Percentiles rank a stretch among this genome's conserved stretches.
These are phyloP conservation scores for Hoplostethus mediterraneus DNA, from an alignment of 2,797 vertebrate genomes.

Conservation along the genomic window DNA sequence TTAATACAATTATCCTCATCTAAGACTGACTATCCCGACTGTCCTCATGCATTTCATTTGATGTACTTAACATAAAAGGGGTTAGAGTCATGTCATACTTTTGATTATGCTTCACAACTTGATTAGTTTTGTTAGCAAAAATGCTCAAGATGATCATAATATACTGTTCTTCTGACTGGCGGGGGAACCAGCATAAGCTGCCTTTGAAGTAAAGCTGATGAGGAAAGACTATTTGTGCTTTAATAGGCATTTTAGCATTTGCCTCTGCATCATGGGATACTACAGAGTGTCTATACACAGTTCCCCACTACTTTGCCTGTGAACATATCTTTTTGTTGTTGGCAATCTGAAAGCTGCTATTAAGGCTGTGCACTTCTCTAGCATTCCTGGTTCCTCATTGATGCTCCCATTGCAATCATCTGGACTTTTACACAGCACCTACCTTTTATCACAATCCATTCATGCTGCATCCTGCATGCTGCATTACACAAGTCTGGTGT, in stretches of 20 bases:
- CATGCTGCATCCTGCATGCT: neutral
- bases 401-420: slow-evolving; percentile 2
- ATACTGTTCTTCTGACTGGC: too few species aligned
- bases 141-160: too few species aligned
- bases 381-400: neutral
- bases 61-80: slow-evolving; percentile 14
- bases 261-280: neutral
- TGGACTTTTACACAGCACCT: too few species aligned
- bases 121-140: neutral
- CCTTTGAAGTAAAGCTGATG: slow-evolving; percentile 6
- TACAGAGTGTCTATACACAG: neutral
- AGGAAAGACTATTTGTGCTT: neutral
- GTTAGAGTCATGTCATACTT: neutral
- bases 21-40: neutral
- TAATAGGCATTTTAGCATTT: slow-evolving; percentile 2
- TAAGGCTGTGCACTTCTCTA: slow-evolving; percentile 4
- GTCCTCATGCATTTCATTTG: neutral
- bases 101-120: neutral
- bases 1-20: slow-evolving; percentile 27
- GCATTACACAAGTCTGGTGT: neutral
- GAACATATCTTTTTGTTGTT: neutral
- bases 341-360: slow-evolving; percentile 9
- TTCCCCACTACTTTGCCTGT: neutral
- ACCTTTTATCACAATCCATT: neutral
- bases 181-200: neutral